A percentile compares a stretch with the other conserved stretches of the same genome.
phyloP scores from a whole-genome alignment of 2,797 vertebrate species.

The Sebastes cheni region DNA sequence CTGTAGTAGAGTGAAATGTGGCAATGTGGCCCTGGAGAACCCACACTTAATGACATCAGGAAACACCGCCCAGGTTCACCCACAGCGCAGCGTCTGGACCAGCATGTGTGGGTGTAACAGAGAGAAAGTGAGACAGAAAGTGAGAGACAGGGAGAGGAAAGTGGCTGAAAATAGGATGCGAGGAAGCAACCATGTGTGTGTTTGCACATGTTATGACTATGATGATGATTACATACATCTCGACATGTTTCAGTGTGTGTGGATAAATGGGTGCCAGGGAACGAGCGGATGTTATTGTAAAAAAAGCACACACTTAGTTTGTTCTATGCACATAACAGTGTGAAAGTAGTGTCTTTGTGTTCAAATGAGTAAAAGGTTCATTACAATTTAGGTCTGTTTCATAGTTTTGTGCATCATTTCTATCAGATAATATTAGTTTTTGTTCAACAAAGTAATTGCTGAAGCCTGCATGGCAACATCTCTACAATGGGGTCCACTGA shows the following conservation, averaged over 20 bases:
- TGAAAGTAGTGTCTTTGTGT: not conserved
- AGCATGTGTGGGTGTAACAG: slow-evolving; percentile 24
- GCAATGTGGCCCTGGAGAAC: slow-evolving; percentile 61
- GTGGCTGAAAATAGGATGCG: slow-evolving; percentile 26
- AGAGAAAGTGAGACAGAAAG: not conserved
- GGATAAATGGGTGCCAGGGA: not conserved
- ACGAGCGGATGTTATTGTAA: not conserved
- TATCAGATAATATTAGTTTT: too few relatives aligned
- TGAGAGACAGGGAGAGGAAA: not conserved
- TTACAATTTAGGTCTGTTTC: too few relatives aligned
- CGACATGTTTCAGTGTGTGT: not conserved
- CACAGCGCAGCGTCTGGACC: slow-evolving; percentile 45
- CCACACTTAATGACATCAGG: slow-evolving; percentile 67
- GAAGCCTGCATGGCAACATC: not conserved
- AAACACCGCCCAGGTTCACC: slow-evolving; percentile 68
- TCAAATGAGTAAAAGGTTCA: too few relatives aligned
- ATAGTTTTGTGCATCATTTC: too few relatives aligned
- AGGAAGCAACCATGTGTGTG: slow-evolving; percentile 6
- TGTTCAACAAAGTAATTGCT: not conserved
- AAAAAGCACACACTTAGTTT: not conserved
- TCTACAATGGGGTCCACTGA: not conserved
- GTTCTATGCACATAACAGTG: not conserved
- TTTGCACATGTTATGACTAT: not conserved
- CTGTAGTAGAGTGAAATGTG: slow-evolving; percentile 60
- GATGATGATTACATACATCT: not conserved